Base-by-base conservation (phyloP, 2,797 vertebrate species). In the Sebastes glaucus region DNA sequence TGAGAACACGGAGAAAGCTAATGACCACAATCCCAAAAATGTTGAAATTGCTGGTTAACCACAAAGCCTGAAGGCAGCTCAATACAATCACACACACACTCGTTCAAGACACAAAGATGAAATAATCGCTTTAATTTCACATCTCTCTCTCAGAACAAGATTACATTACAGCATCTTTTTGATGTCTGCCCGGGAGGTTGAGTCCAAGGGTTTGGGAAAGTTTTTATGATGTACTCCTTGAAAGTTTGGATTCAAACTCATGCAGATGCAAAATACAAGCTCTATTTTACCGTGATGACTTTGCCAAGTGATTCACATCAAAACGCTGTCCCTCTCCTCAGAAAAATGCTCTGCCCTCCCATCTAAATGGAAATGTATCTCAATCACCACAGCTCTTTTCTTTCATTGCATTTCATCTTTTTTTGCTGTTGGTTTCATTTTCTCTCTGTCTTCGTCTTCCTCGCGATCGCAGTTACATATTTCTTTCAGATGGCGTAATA, bases 311-410 rank as follows among this genome's bases (percentile, higher is more conserved):
- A 89, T 89, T 88, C 84, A 90, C 71, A 91, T 92, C 85, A 91
- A 92, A 92, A 89, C 59, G 5, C 73, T 56, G 78, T 71, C 75
- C 78, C 64, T 88, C 61, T 75, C 18, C 52, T 74, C 68, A 62
- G 80, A 77, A 89, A 92, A 93, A 91, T 71, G 78, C 64, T 88
- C 80, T 88, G 81, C 85, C 87, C 89, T 89, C 89, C 93, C 88
- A 96, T 95, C 93, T 95, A 94, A 95, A 95, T 95, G 95, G 94
- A 94, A 96, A 95, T 95, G 87, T 70, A 81, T 88, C 89, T 90
- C 91, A 91, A 89, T 91, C 88, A 91, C 78, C 61, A 83, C 42
- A 77, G 74, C 55, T 59, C 33, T 78, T 74, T 80, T 82, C 59
- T 87, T 78, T n/a, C 33, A 56, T 74, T 81, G 66, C 76, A 49